Evolutionary conservation across 1,140 invertebrate species (phyloP).

Genomic region (Danaus plexippus): DNA sequence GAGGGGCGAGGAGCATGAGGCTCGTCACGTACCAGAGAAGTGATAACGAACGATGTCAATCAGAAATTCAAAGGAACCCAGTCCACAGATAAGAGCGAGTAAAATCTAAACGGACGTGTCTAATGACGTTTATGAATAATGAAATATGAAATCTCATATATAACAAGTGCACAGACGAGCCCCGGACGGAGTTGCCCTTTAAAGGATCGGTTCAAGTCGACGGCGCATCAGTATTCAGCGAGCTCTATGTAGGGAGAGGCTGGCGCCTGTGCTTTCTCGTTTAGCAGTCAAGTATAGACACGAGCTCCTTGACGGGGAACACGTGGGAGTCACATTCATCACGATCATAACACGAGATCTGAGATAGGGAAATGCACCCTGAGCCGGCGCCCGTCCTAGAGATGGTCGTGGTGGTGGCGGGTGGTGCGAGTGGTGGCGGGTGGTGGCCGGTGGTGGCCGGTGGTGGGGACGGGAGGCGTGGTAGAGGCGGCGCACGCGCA

Average conservation of each 20-base stretch:
- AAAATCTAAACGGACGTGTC: too few species aligned
- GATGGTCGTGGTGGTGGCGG: too few species aligned
- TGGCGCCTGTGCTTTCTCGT: slow-evolving; percentile 11
- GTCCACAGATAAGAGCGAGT: too few species aligned
- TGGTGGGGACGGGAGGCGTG: slow-evolving; percentile 24
- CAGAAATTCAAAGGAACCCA: too few species aligned
- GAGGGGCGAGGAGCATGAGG: too few species aligned
- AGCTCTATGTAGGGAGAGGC: slow-evolving; percentile 6
- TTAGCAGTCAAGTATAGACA: slow-evolving; percentile 2
- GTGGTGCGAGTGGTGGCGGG: slow-evolving; percentile 6
- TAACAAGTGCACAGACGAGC: too few species aligned
- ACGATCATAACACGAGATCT: slow-evolving; percentile 9
- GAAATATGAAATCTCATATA: too few species aligned
- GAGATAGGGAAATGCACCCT: slow-evolving; percentile 5
- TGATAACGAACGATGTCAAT: too few species aligned
- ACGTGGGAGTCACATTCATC: slow-evolving; percentile 1
- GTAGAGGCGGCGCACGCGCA: slow-evolving; percentile 34
- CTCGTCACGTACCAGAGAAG: too few species aligned
- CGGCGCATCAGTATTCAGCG: slow-evolving; percentile 7
- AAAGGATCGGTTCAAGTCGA: slow-evolving; percentile 7
- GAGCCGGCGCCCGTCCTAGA: not conserved
- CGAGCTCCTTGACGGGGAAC: too few species aligned
- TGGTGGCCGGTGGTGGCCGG: slow-evolving; percentile 17
- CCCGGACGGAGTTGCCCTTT: not conserved
- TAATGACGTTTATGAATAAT: too few species aligned